Evolutionary conservation across 2,113 vertebrate species (phyloP).

Genomic region (Centropus unirufus): DNA sequence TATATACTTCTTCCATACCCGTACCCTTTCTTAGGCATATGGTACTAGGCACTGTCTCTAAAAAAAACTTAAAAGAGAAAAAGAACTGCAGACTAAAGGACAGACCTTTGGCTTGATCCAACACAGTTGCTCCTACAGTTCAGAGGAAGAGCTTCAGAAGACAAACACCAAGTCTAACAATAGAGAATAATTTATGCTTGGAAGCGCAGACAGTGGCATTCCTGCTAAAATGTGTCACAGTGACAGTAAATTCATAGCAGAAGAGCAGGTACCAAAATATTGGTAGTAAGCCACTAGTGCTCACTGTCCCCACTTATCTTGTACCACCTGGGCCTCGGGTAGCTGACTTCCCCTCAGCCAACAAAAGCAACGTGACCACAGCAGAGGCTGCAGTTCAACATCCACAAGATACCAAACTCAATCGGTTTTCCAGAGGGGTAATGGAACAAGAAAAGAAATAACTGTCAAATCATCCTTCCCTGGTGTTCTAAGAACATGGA

Average conservation of each 20-base stretch:
- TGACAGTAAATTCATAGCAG: background rate
- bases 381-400: rapidly evolving
- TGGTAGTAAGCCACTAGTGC: background rate
- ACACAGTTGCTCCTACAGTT: background rate
- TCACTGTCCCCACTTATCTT: no score
- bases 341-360: background rate
- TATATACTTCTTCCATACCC: background rate
- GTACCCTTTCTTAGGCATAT: background rate
- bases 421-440: background rate
- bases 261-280: background rate
- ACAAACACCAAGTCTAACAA: background rate
- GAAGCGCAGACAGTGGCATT: background rate
- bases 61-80: background rate
- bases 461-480: background rate
- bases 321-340: background rate
- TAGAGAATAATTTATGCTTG: background rate
- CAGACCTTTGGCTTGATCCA: background rate
- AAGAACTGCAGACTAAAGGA: background rate
- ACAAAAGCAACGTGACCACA: background rate
- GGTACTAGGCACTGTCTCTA: background rate
- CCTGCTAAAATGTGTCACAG: background rate
- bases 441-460: rapidly evolving
- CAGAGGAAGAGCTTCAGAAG: background rate
- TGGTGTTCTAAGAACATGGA: background rate
- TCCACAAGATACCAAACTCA: background rate